These are phyloP conservation scores for Schrankia costaestrigalis DNA, from an alignment of 2,888 invertebrate genomes.

Conservation along the genomic window DNA sequence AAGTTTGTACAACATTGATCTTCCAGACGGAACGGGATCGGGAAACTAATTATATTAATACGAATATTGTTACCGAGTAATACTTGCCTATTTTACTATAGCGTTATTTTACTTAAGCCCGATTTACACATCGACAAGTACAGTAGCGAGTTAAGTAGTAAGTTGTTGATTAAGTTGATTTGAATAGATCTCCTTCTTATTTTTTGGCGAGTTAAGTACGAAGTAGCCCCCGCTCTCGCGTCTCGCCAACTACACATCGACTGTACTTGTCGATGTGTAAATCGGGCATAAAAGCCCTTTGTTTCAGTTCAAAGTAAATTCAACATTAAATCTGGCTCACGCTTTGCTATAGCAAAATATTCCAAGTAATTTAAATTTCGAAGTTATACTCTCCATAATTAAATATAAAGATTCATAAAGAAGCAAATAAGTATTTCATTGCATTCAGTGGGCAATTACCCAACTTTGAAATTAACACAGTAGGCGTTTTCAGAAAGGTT, in stretches of 20 bases:
- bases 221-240: no score
- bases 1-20: conserved; percentile 45
- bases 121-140: no score
- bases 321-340: conserved; percentile 1
- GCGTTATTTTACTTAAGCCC: conserved; percentile 3
- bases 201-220: no score
- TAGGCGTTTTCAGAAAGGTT: conserved; percentile 10
- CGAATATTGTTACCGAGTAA: conserved; percentile 13
- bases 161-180: no score
- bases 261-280: no score
- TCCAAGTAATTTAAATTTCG: conserved; percentile 3
- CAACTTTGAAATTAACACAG: conserved; percentile 16
- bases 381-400: conserved; percentile 6
- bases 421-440: conserved; percentile 13
- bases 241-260: no score
- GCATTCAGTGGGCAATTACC: conserved; percentile 17
- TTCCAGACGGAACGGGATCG: conserved; percentile 36
- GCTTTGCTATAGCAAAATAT: conserved; percentile 1
- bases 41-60: conserved; percentile 31
- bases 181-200: no score
- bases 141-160: no score
- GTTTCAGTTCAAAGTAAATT: conserved; percentile 2
- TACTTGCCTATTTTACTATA: conserved; percentile 17
- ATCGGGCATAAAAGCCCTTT: conserved; percentile 3
- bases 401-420: conserved; percentile 4